Evolutionary conservation across 1,140 invertebrate species (phyloP), one percentile per base, ranked within the genome.

Genomic region (Heliconius congener): DNA sequence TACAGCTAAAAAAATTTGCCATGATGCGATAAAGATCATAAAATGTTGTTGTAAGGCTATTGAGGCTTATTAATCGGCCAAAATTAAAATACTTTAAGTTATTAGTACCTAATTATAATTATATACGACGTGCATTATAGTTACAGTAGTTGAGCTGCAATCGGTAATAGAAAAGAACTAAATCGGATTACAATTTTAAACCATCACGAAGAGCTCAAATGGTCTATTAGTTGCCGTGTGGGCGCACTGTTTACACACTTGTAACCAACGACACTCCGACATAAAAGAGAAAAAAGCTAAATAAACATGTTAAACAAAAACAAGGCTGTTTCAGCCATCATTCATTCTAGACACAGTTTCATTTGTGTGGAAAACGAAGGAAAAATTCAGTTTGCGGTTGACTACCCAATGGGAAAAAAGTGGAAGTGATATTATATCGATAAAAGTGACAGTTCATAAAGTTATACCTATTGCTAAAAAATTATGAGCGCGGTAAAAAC

Each of bases 261-360:
- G 60, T 76, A 50, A 76, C 39, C 55, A 71, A 76, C 37, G 76
- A 81, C 76, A 81, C 75, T 57, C 60, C 74, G 73, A 72, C 73
- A 81, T 70, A 60, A 75, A 73, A 77, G 70, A 77, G 42, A 50
- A 73, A 74, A 81, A 74, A 42, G 72, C 13, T 27, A 77, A 81
- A 77, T 77, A 81, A 81, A 66, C 78, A 78, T 39, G 18, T 60
- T 50, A 42, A 66, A 77, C 72, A 81, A 76, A 55, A 72, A 30
- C 78, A 76, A 80, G 79, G 79, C 72, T 81, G 72, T 78, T 81
- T 37, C 76, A 81, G 37, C 52, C 74, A 80, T 80, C 74, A 80
- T 19, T 80, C 79, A 80, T 76, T 76, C 42, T 71, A 42, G 39
- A 52, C 74, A 71, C 19, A 27, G 76, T 80, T 72, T 76, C 46